A percentile compares a stretch with the other conserved stretches of the same genome.
phyloP scores from a whole-genome alignment of 2,797 vertebrate species.

The Coccyzus lansbergi region DNA sequence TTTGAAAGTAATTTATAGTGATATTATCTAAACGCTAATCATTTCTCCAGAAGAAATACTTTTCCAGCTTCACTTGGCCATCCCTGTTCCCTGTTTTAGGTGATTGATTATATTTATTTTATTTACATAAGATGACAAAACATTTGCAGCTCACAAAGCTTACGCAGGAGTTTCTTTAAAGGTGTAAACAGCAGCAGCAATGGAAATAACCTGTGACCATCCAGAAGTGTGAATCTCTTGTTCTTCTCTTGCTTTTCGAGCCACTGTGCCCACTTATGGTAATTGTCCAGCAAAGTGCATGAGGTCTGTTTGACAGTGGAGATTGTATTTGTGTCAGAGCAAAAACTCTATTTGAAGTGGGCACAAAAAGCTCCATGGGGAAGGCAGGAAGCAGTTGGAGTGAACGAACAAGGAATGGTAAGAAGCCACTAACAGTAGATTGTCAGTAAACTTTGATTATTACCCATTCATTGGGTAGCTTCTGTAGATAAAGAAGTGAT shows the following conservation, averaged over 20 bases:
- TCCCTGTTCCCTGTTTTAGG: neutral
- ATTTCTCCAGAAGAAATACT: neutral
- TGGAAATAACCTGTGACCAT: neutral
- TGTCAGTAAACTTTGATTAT: slow-evolving; percentile 53
- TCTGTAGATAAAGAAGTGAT: slow-evolving; percentile 50
- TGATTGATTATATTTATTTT: neutral
- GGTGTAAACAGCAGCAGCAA: neutral
- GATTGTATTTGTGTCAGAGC: neutral
- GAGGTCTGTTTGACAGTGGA: neutral
- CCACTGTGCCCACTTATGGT: neutral
- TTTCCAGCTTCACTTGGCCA: neutral
- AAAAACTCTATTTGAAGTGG: neutral
- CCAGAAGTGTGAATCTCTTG: neutral
- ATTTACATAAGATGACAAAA: neutral
- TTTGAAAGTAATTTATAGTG: neutral
- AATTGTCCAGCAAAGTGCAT: neutral
- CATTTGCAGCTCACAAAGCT: neutral
- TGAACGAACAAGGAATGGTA: slow-evolving; percentile 2
- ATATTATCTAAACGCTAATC: slow-evolving; percentile 21
- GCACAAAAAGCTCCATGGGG: neutral
- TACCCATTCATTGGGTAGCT: slow-evolving; percentile 37
- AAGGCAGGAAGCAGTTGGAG: slow-evolving; percentile 32
- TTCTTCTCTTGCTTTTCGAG: neutral
- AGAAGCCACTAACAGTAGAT: neutral
- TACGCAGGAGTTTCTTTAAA: neutral